Conservation (phyloP, 1,140 invertebrate species). For the Neodiprion lecontei region DNA sequence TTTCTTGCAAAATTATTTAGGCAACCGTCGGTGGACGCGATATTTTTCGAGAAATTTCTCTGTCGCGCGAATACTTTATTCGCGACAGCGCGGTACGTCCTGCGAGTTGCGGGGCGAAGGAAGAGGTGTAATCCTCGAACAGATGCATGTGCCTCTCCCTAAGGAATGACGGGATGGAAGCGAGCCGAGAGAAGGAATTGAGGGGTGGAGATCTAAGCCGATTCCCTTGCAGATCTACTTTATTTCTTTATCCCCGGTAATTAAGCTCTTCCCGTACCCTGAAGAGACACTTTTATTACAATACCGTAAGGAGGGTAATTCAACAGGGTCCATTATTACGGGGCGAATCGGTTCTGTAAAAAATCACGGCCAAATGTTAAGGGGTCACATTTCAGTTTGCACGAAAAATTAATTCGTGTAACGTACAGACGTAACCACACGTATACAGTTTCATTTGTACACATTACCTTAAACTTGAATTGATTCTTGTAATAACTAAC, state of each 20-base stretch:
- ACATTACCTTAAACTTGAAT: not conserved
- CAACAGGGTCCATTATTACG: too few relatives aligned
- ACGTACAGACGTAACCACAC: not conserved
- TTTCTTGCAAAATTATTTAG: too few relatives aligned
- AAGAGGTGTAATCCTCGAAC: not conserved
- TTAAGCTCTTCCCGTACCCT: not conserved
- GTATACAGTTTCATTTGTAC: not conserved
- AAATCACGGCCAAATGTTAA: too few relatives aligned
- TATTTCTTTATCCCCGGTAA: constrained; percentile 12
- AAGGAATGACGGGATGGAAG: not conserved
- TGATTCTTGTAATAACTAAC: too few relatives aligned
- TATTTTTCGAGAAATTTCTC: too few relatives aligned
- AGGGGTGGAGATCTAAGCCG: constrained; percentile 8
- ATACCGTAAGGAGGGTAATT: not conserved
- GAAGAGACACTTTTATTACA: not conserved
- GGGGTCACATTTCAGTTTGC: not conserved
- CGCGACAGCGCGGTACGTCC: too few relatives aligned
- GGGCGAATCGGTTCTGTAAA: too few relatives aligned
- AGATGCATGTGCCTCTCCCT: not conserved
- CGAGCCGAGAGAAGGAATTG: not conserved
- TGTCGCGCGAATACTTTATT: too few relatives aligned
- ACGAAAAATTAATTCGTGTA: not conserved
- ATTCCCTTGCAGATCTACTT: constrained; percentile 3
- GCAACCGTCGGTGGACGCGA: too few relatives aligned
- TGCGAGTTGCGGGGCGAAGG: not conserved